A percentile compares a stretch with the other conserved stretches of the same genome.
These are phyloP conservation scores for Beris chalybata DNA, from an alignment of 2,888 invertebrate species.

Conservation along the genomic window DNA sequence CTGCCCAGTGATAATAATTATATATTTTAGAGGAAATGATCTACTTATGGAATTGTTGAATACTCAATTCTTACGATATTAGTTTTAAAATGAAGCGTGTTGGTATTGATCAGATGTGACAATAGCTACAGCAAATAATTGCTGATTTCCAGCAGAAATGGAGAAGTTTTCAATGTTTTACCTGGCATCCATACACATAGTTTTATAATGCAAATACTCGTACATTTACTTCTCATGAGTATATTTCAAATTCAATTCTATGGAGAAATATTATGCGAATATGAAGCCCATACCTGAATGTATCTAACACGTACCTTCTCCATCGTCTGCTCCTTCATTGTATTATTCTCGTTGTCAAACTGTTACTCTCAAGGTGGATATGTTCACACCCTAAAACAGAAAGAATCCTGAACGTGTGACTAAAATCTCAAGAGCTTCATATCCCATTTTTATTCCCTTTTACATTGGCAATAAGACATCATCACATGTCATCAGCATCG, in stretches of 20 bases:
- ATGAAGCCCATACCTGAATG: background rate
- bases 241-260: conserved; percentile 6
- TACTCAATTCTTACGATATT: too few species aligned
- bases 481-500: conserved; percentile 38
- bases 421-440: conserved; percentile 30
- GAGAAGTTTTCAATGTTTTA: too few species aligned
- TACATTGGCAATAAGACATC: conserved; percentile 38
- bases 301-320: conserved; percentile 5
- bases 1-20: too few species aligned
- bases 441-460: conserved; percentile 33
- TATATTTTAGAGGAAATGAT: too few species aligned
- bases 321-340: conserved; percentile 9
- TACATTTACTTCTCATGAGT: background rate
- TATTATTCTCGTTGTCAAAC: conserved; percentile 20
- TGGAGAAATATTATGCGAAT: conserved; percentile 7
- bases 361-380: conserved; percentile 20
- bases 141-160: too few species aligned
- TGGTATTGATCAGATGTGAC: too few species aligned
- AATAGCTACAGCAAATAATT: too few species aligned
- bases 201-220: conserved; percentile 13
- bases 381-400: conserved; percentile 13
- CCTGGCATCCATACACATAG: background rate
- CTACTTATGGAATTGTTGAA: too few species aligned
- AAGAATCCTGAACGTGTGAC: conserved; percentile 32
- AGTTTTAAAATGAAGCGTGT: too few species aligned